Evolutionary conservation across 2,888 invertebrate species (phyloP), one percentile per base, ranked within the genome.

Genomic region (Ennomos erosarius): DNA sequence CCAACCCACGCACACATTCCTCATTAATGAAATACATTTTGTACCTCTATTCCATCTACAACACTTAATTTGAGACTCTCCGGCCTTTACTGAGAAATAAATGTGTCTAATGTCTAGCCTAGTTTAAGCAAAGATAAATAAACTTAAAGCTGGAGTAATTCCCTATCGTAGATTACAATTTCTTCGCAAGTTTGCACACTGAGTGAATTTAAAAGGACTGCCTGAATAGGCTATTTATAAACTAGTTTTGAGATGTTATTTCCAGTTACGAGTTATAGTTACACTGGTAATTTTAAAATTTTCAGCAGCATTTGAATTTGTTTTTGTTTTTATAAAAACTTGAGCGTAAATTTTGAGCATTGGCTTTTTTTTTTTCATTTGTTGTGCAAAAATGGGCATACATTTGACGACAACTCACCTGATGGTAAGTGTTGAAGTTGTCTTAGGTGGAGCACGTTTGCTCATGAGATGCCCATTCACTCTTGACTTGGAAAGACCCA

Each of bases 161-260:
- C 45, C 10, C 49, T 34, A 40, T 57, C 59, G 53, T 53, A 59
- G 53, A 53, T 59, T 40, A 53, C 44, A 53, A 59, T 59, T 49
- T 59, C 53, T 44, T 49, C 10, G 39, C 36, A 44, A 34, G 49
- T 49, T 54, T 47, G 42, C 38, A 49, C 36, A 48, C 35, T 53
- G 39, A 58, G 47, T 47, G 52, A 47, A 58, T 58, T 47, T 53
- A 39, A 58, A 48, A 58, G 48, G 52, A 38, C 47, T 55, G 33
- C 44, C 44, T 39, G 37, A 44, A 35, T 34, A 34, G 26, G 38
- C 26, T 9, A 11, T 37, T 42, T 48, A 43, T 6, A 26, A 26
- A 48, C 40, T 35, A 55, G 48, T 43, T 55, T 48, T 53, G 38
- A 39, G 34, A 47, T 42, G 54, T 35, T 44, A 42, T 46, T 40